Base-by-base conservation (phyloP, 2,113 vertebrate species). In the Tautogolabrus adspersus region DNA sequence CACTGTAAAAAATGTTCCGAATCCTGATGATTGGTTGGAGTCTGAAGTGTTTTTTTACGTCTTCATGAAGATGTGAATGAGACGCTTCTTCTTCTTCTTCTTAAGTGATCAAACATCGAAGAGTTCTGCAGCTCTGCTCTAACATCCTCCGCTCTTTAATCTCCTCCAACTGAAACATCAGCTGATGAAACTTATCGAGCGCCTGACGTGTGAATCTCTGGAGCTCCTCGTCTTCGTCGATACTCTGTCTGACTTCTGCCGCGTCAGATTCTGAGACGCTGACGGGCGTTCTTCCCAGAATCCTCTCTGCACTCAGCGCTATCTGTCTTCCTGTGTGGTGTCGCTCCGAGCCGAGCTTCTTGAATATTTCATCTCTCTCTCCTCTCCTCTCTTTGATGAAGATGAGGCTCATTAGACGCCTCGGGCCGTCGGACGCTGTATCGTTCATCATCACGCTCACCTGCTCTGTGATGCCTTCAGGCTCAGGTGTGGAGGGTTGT, bases 231-330 rank as follows among this genome's bases (percentile, higher is more conserved):
- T 52, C 71, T 34, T 44, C 3, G n/a, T 83, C 59, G 46, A 78
- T 74, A 54, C 37, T 19, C 12, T 3, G 26, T 16, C 16, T 12
- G 46, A 26, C 12, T 66, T 59, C n/a, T 75, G 79, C 83, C 72
- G 71, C 65, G 58, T 72, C 79, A 75, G 66, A 22, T 59, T 60
- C 46, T 38, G 30, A 77, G 65, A 67, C 18, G 66, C 66, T 65
- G 81, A 67, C 34, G 64, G 16, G 44, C 30, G 26, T 65, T 6
- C 3, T 84, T 87, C 64, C 62, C 52, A 1, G 57, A 64, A 66
- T 42, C 40, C 40, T 42, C 40, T 42, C 40, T 42, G 51, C 65
- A 46, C 44, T 46, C 13, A 46, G 44, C 44, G 44, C 3, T 12
- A 5, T 11, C 40, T 42, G 40, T 11, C 40, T 10, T 42, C 40